These are phyloP conservation scores for Ptilorrhoa leucosticta DNA, from an alignment of 2,113 vertebrate genomes.

Conservation along the genomic window DNA sequence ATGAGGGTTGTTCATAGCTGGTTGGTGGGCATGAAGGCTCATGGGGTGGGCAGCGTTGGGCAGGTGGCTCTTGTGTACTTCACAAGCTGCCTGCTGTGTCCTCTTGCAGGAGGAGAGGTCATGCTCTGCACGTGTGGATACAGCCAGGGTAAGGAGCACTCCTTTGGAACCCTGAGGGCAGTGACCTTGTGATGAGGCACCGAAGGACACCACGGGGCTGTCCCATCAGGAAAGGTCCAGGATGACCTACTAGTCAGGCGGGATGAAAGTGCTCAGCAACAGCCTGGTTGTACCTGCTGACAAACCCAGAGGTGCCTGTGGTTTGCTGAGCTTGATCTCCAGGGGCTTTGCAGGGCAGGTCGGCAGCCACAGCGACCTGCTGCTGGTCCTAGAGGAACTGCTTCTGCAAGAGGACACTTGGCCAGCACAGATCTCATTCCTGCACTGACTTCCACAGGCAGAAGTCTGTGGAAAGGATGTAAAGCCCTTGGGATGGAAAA, in stretches of 20 bases:
- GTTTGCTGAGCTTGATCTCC: neutral
- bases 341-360: neutral
- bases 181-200: neutral
- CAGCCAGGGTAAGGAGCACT: neutral
- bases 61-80: neutral
- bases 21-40: neutral
- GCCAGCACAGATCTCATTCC: neutral
- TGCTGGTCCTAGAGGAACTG: neutral
- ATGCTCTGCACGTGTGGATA: rapidly evolving
- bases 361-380: neutral
- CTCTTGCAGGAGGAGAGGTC: neutral
- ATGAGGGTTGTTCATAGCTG: neutral
- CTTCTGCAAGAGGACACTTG: neutral
- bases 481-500: neutral
- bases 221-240: neutral
- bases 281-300: neutral
- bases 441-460: neutral
- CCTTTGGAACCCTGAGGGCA: rapidly evolving
- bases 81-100: neutral
- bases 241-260: neutral
- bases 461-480: neutral
- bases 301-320: neutral
- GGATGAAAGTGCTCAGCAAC: neutral
- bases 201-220: neutral
- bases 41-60: neutral